phyloP scores from a whole-genome alignment of 2,888 invertebrate species.

The Malthinus seriepunctatus region DNA sequence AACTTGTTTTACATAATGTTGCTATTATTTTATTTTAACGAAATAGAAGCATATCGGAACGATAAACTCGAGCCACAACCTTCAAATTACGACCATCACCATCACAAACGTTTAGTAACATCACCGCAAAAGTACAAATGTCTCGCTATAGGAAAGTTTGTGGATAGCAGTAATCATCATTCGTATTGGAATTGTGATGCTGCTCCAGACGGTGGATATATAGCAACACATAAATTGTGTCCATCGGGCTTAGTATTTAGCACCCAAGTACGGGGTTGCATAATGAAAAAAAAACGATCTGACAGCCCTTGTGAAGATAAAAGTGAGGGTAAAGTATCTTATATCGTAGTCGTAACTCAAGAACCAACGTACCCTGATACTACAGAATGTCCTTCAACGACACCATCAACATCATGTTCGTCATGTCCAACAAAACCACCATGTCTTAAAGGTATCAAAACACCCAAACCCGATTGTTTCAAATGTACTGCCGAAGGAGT shows the following conservation, averaged over 20 bases:
- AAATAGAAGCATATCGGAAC: background rate
- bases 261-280: background rate
- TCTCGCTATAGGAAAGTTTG: background rate
- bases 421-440: constrained; percentile 1
- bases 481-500: constrained; percentile 13
- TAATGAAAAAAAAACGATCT: constrained; percentile 2
- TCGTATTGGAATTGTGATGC: constrained; percentile 14
- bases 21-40: background rate
- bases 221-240: constrained; percentile 19
- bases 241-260: constrained; percentile 5
- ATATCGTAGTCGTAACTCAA: constrained; percentile 8
- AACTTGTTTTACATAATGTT: background rate
- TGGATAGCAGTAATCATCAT: background rate
- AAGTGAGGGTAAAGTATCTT: constrained; percentile 7
- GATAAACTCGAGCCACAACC: background rate
- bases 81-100: background rate
- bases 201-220: constrained; percentile 24
- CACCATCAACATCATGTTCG: background rate
- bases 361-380: constrained; percentile 4
- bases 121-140: background rate
- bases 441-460: background rate
- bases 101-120: background rate
- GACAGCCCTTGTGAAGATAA: background rate
- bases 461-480: constrained; percentile 3
- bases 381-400: constrained; percentile 1